Conservation (phyloP, 37 sponge, comb jelly and placozoan species). For the Amphimedon queenslandica region DNA sequence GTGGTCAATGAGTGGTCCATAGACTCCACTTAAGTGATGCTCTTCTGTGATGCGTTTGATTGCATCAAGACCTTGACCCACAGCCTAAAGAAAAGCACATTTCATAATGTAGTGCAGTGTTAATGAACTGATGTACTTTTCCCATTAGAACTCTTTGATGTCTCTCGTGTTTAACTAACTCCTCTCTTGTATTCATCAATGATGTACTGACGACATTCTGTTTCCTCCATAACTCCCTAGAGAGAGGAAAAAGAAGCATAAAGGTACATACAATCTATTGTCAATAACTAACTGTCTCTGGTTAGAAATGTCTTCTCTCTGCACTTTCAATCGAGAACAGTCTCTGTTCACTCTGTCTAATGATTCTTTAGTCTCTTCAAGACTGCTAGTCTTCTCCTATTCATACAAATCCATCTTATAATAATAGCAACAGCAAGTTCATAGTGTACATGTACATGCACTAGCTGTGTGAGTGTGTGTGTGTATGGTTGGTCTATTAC, state of each 20-base stretch:
- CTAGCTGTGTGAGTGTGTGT: too few relatives aligned
- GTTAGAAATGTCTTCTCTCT: slow-evolving; percentile 78
- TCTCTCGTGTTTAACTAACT: slow-evolving; percentile 78
- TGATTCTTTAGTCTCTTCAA: slow-evolving; percentile 62
- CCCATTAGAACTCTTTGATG: slow-evolving; percentile 68
- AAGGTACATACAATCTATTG: too few relatives aligned
- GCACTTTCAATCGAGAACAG: slow-evolving; percentile 62
- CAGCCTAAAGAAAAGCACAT: too few relatives aligned
- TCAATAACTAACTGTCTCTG: slow-evolving; percentile 62
- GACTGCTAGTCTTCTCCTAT: slow-evolving; percentile 61
- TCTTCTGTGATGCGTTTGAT: slow-evolving; percentile 74
- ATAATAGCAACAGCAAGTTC: neutral
- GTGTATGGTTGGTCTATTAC: too few relatives aligned
- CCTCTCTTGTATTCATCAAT: slow-evolving; percentile 56
- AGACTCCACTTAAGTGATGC: slow-evolving; percentile 71
- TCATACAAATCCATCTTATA: neutral
- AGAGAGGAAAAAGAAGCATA: too few relatives aligned
- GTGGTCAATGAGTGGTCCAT: slow-evolving; percentile 92
- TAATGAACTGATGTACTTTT: slow-evolving; percentile 39
- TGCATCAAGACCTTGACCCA: slow-evolving; percentile 71
- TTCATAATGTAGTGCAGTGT: neutral
- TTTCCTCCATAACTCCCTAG: slow-evolving; percentile 85
- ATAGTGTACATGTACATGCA: neutral
- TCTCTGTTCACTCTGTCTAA: slow-evolving; percentile 68
- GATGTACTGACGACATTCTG: slow-evolving; percentile 73